Evolutionary conservation across 1,140 invertebrate genomes (phyloP), one percentile per base, ranked within the genome.

Genomic region (Drosophila truncata): DNA sequence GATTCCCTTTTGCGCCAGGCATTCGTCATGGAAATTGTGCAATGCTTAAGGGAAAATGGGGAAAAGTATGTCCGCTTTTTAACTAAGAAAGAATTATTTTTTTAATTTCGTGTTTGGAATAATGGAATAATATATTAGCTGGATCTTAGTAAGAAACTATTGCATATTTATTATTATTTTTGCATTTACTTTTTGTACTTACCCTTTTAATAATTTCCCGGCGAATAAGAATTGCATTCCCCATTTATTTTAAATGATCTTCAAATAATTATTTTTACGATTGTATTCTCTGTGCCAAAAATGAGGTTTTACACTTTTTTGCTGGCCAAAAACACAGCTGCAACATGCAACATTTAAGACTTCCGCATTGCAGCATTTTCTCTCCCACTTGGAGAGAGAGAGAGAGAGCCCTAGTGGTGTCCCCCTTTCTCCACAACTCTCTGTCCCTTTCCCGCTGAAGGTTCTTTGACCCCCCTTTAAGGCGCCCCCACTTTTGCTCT

Each of bases 21-120:
- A 81, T 87, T 87, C 84, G 84, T 78, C 84, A 87, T 77, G 84
- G 72, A 88, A 88, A 83, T 67, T 80, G 77, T 80, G 84, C 55
- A 71, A 70, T 42, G 67, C 64, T 39, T 14, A 65, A 69, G 69
- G 61, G 44, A 64, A 75, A 87, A 66, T 66, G 54, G 54, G 72
- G 62, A 65, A 85, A 86, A 76, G 44, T 62, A 55, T 54, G 54
- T 54, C 46, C 61, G 61, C 50, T 52, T 31, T 44, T 18, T 14
- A n/a, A 14, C 14, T 4, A 46, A n/a, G 0, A 46, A n/a, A 20
- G 33, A 50, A 71, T 35, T 62, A 39, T 49, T 13, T 57, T 39
- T 52, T 16, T 5, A 8, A 39, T 18, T 11, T 27, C 5, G 4
- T 18, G 8, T 59, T 49, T n/a, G 20, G 16, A 33, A n/a, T n/a